A percentile compares a stretch with the other conserved stretches of the same genome.
These are phyloP conservation scores for Ectemnius cavifrons DNA, from an alignment of 2,888 invertebrate species.

Conservation along the genomic window DNA sequence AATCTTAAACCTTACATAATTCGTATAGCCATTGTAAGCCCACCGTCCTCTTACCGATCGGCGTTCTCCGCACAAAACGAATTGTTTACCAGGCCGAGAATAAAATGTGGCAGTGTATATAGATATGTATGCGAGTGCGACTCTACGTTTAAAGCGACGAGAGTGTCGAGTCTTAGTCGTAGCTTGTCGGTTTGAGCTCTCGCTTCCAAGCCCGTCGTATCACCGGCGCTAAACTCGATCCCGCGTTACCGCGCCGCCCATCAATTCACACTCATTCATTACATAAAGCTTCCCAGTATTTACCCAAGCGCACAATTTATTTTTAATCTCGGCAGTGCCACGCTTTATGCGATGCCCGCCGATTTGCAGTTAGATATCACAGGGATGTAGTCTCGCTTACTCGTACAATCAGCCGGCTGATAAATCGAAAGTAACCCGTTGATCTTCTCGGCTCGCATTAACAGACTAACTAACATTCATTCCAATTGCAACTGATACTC, in stretches of 20 bases:
- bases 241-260: constrained; percentile 17
- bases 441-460: too few species aligned
- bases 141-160: neutral
- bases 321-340: constrained; percentile 52
- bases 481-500: too few species aligned
- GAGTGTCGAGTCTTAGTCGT: constrained; percentile 21
- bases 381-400: too few species aligned
- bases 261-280: constrained; percentile 73
- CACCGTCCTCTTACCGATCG: constrained; percentile 20
- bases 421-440: too few species aligned
- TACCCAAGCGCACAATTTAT: constrained; percentile 54
- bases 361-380: constrained; percentile 12
- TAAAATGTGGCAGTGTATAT: constrained; percentile 17
- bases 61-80: constrained; percentile 35
- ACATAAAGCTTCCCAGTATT: constrained; percentile 72
- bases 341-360: constrained; percentile 49
- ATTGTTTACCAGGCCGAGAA: constrained; percentile 50
- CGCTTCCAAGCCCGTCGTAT: constrained; percentile 14
- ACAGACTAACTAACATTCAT: too few species aligned
- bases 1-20: constrained; percentile 44
- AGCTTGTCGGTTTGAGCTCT: neutral
- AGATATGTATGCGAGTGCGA: too few species aligned
- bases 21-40: constrained; percentile 20
- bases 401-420: too few species aligned
- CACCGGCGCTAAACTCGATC: constrained; percentile 22